A percentile compares a stretch with the other conserved stretches of the same genome.
phyloP scores from a whole-genome alignment of 2,888 invertebrate genomes.

The Spialia ferax region DNA sequence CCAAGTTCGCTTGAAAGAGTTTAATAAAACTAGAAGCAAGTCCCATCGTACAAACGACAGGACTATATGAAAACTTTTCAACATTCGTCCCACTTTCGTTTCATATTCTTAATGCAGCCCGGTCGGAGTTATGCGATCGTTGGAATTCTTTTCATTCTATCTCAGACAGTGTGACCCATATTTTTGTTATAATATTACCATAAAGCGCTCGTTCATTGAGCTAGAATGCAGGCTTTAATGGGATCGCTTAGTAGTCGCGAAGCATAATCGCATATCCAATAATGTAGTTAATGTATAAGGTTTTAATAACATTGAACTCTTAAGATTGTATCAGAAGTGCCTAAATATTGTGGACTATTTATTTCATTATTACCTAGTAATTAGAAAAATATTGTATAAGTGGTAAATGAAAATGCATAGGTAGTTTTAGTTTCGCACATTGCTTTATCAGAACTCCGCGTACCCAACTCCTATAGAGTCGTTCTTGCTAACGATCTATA shows the following conservation, averaged over 20 bases:
- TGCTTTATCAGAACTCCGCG: too few species aligned
- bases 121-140: conserved; percentile 37
- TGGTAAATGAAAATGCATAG: too few species aligned
- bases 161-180: conserved; percentile 37
- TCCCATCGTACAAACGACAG: conserved; percentile 52
- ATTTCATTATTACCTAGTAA: too few species aligned
- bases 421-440: too few species aligned
- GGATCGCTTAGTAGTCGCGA: conserved; percentile 14
- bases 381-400: too few species aligned
- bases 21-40: conserved; percentile 61
- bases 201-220: conserved; percentile 34
- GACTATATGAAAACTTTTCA: conserved; percentile 47
- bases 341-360: too few species aligned
- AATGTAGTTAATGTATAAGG: not conserved
- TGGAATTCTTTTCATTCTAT: conserved; percentile 39
- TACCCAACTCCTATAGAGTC: too few species aligned
- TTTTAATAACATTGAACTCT: too few species aligned
- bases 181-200: conserved; percentile 36
- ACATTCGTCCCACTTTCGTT: conserved; percentile 65
- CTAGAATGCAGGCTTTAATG: conserved; percentile 29
- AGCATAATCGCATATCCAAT: not conserved
- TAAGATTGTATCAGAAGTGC: too few species aligned
- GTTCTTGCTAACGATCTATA: too few species aligned
- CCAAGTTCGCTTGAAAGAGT: conserved; percentile 47
- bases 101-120: conserved; percentile 70